These are phyloP conservation scores for Pinctada fucata DNA, from an alignment of 2,888 invertebrate species.

Conservation along the genomic window DNA sequence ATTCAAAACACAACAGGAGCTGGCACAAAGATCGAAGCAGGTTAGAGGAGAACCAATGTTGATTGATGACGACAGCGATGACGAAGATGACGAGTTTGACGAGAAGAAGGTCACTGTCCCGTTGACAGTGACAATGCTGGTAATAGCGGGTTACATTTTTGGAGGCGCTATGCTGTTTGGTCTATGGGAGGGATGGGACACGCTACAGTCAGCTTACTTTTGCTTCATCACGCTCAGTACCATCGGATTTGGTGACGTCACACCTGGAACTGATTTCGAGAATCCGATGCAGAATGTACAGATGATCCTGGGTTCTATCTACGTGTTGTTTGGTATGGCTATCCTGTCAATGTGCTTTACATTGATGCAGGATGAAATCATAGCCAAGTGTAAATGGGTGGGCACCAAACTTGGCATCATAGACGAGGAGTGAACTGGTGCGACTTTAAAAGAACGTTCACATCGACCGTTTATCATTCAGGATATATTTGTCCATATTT, in stretches of 20 bases:
- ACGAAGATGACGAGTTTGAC: conserved; percentile 73
- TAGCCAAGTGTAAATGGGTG: conserved; percentile 75
- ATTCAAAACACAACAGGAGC: conserved; percentile 48
- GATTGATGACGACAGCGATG: conserved; percentile 65
- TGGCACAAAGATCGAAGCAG: conserved; percentile 51
- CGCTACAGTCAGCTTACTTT: conserved; percentile 75
- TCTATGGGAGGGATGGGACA: conserved; percentile 75
- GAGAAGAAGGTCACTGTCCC: conserved; percentile 74
- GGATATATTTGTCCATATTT: too few relatives aligned
- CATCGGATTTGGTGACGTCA: conserved; percentile 76
- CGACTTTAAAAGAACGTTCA: too few relatives aligned
- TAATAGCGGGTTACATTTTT: conserved; percentile 75
- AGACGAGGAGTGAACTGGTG: conserved; percentile 53
- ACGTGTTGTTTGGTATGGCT: conserved; percentile 77
- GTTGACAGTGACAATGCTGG: conserved; percentile 74
- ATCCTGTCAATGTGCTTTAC: conserved; percentile 77
- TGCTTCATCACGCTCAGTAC: conserved; percentile 77
- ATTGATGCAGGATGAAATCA: conserved; percentile 77
- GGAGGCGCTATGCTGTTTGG: conserved; percentile 75
- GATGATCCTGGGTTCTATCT: conserved; percentile 72
- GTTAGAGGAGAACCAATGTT: conserved; percentile 59
- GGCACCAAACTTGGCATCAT: conserved; percentile 73
- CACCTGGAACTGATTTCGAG: conserved; percentile 71
- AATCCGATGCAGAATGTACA: conserved; percentile 69
- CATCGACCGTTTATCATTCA: too few relatives aligned